Evolutionary conservation across 2,797 vertebrate species (phyloP).

Genomic region (Garrulus glandarius): DNA sequence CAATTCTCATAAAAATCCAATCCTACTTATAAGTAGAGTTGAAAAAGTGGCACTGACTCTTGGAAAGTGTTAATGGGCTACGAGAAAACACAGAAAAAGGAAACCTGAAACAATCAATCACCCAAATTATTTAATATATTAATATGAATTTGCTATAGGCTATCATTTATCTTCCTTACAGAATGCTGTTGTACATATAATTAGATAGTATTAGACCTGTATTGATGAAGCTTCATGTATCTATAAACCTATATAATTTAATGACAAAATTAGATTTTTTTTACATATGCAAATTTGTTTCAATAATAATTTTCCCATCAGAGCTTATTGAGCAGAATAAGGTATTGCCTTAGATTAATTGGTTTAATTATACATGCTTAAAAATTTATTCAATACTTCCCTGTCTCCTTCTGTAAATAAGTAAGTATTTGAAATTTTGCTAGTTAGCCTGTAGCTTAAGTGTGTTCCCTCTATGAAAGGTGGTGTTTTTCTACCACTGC

Average conservation of each 20-base stretch:
- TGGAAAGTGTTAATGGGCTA: neutral
- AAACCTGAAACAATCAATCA: neutral
- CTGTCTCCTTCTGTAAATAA: neutral
- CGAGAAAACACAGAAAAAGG: neutral
- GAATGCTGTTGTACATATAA: neutral
- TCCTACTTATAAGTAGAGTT: neutral
- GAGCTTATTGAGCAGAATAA: conserved; percentile 51
- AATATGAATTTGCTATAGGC: neutral
- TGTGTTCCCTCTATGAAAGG: neutral
- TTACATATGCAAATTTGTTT: conserved; percentile 22
- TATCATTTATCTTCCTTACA: neutral
- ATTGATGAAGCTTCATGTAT: conserved; percentile 1
- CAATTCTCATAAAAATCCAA: neutral
- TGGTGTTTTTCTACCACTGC: neutral
- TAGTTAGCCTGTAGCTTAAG: neutral
- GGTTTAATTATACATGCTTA: conserved; percentile 55
- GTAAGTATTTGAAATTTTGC: conserved; percentile 18
- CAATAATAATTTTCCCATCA: conserved; percentile 32
- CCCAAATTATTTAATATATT: neutral
- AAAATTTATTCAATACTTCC: conserved; percentile 49
- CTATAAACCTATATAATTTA: neutral
- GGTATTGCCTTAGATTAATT: conserved; percentile 55
- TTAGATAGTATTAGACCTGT: neutral
- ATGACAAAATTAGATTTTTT: conserved; percentile 23
- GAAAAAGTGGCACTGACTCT: neutral